Evolutionary conservation across 1,140 invertebrate species (phyloP).

Genomic region (Apis laboriosa): DNA sequence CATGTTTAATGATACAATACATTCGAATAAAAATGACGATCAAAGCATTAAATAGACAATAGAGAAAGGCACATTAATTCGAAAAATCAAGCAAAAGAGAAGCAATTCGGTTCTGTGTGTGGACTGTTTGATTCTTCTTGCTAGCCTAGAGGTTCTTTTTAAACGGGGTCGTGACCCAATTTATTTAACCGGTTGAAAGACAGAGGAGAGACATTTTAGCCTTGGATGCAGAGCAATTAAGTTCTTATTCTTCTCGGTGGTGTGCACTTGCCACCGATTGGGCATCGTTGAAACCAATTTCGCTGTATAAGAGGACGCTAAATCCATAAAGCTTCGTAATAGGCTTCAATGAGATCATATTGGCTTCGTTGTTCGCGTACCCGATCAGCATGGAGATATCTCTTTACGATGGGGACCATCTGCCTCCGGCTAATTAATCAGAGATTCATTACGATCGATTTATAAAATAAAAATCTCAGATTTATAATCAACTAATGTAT

Average conservation of each 20-base stretch:
- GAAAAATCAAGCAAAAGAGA: not conserved
- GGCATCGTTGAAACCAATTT: slow-evolving; percentile 29
- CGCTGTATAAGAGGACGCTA: not conserved
- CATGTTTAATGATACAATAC: too few species aligned
- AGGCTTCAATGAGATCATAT: slow-evolving; percentile 43
- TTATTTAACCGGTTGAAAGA: slow-evolving; percentile 14
- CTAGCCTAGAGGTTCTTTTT: slow-evolving; percentile 18
- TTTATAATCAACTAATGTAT: not conserved
- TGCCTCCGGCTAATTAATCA: slow-evolving; percentile 10
- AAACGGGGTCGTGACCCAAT: slow-evolving; percentile 54
- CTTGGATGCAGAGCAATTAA: slow-evolving; percentile 51
- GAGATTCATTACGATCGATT: slow-evolving; percentile 3
- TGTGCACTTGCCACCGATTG: slow-evolving; percentile 25
- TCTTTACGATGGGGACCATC: not conserved
- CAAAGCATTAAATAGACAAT: not conserved
- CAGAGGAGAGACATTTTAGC: slow-evolving; percentile 3
- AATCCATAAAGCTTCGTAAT: slow-evolving; percentile 23
- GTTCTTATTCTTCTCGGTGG: slow-evolving; percentile 18
- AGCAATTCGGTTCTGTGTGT: not conserved
- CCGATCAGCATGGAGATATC: slow-evolving; percentile 16
- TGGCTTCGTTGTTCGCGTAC: not conserved
- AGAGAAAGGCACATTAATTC: not conserved
- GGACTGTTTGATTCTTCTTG: not conserved
- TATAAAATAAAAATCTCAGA: not conserved
- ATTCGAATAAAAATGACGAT: not conserved